Percentiles rank a stretch among this genome's conserved stretches.
These are phyloP conservation scores for Corythornis leucogaster DNA, from an alignment of 2,797 vertebrate species.

Conservation along the genomic window DNA sequence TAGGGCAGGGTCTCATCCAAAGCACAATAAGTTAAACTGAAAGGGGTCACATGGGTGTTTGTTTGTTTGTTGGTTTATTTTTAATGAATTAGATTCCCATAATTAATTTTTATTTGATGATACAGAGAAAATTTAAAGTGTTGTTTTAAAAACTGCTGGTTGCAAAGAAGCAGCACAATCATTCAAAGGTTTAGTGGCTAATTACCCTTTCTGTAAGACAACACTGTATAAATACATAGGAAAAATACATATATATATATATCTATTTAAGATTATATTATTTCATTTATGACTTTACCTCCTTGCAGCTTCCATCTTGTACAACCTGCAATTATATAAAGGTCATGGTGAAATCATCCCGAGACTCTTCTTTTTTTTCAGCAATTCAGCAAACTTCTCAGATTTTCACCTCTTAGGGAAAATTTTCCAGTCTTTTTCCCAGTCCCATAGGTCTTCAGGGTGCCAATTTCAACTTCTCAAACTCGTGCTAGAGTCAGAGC, in stretches of 20 bases:
- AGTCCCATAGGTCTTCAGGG: background rate
- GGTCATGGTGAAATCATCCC: background rate
- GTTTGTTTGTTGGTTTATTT: background rate
- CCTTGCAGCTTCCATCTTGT: background rate
- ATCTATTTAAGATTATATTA: background rate
- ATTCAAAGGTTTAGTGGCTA: background rate
- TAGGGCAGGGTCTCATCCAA: background rate
- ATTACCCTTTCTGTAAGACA: background rate
- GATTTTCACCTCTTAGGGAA: background rate
- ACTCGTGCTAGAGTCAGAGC: background rate
- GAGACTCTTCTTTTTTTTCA: background rate
- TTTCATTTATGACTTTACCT: background rate
- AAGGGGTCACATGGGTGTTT: background rate
- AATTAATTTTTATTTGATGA: background rate
- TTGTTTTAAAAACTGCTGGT: constrained; percentile 11
- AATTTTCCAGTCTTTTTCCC: background rate
- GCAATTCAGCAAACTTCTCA: background rate
- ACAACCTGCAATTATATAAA: background rate
- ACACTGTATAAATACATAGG: background rate
- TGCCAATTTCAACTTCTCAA: background rate
- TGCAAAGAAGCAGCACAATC: background rate
- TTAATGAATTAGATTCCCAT: background rate
- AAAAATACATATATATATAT: background rate
- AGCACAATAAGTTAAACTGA: background rate
- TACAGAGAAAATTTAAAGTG: background rate